Evolutionary conservation across 2,888 invertebrate species (phyloP), one percentile per base, ranked within the genome.

Genomic region (Agrypnus murinus): DNA sequence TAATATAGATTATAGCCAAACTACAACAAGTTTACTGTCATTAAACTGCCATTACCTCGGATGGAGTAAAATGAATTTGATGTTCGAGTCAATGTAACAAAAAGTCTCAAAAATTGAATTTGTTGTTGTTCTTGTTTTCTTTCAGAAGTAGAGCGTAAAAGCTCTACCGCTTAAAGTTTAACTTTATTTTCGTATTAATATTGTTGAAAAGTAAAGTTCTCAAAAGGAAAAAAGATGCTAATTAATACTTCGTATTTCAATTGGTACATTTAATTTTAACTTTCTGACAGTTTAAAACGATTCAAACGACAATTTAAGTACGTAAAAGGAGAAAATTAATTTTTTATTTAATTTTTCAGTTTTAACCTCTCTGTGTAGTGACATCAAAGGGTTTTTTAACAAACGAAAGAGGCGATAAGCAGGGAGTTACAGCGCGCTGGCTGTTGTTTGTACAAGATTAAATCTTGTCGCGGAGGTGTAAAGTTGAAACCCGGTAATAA

Each of bases 401-500:
- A 40, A 55, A 55, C 32, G 43, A 55, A 63, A 63, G 9, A 12
- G 40, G 15, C 63, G 36, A 34, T 57, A 66, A 46, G 62, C 34
- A 58, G 36, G n/a, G n/a, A 7, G n/a, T 31, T 46, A 46, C 46
- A 12, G 25, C 32, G 46, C 19, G 45, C 10, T 3, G 19, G 25
- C 60, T 57, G 50, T 67, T 68, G 67, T 68, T 71, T 67, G 45
- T 40, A 57, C 45, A 40, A 60, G 63, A 73, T 73, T 69, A 67
- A 71, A 67, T 69, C 70, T 63, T 67, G 70, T 70, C 64, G 64
- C 48, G 48, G 65, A 73, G 73, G 70, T 70, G 66, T 73, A 73
- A 70, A 73, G 73, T 73, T 73, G 67, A 67, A 67, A 73, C 67
- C 59, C 48, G 65, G 67, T 65, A 71, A 73, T 71, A 73, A 73